Base-by-base conservation (phyloP, 2,888 invertebrate species). In the Orchesellides sinensis region DNA sequence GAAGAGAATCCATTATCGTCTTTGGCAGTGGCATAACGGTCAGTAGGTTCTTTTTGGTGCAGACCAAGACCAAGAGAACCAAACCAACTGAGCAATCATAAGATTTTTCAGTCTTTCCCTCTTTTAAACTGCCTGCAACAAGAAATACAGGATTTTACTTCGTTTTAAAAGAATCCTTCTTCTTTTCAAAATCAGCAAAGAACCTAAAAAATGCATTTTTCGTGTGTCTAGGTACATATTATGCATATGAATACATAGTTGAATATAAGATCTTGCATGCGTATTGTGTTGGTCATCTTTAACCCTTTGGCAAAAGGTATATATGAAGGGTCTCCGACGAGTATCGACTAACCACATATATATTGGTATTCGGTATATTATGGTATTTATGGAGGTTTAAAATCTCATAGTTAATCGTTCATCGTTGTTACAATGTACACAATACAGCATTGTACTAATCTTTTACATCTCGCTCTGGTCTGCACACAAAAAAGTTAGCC, bases 141-240 rank as follows among this genome's bases (percentile, higher is more conserved):
- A 56, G 77, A 77, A 77, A 77, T 77, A 77, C 77, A 68, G 77
- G 77, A 68, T 68, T 77, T 74, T 63, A 52, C 47, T 74, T 49
- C 47, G 52, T 74, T 65, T 74, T 40, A 65, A 35, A 32, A 68
- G 17, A 45, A 59, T 35, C 45, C 54, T 49, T 63, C 74, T 70
- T 68, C 49, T 49, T 61, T 77, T 69, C 32, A 63, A 78, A 78
- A 69, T 78, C 78, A 75, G 27, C 29, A 49, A 52, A 78, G 25
- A 17, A 61, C n/a, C 5, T 17, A 65, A 49, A 49, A 49, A 68
- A 47, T 27, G 27, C n/a, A 29, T 27, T 68, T n/a, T 17, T 23
- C 12, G 35, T 5, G 21, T 29, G 27, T 4, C 8, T 14, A 14
- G n/a, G 14, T 27, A 56, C 14, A 27, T 27, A 14, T 56, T 27